A percentile compares a stretch with the other conserved stretches of the same genome.
Conservation (phyloP, 2,797 vertebrate genomes). For the Toxotes lorentzi region DNA sequence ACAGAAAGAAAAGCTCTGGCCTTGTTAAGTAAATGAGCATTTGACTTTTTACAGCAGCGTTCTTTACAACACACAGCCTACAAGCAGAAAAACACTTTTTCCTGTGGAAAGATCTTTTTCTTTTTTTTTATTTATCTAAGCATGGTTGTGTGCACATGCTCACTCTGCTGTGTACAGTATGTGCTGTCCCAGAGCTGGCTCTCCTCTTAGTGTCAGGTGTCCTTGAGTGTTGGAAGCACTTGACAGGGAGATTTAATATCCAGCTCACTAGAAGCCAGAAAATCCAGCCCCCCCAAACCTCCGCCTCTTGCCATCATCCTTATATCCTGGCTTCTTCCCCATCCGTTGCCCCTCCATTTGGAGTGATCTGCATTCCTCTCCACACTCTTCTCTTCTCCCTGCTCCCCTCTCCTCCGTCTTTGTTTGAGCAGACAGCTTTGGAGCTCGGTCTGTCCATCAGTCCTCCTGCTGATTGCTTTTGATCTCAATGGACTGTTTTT, state of each 20-base stretch:
- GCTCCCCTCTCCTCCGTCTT: slow-evolving; percentile 63
- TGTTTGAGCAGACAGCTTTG: slow-evolving; percentile 73
- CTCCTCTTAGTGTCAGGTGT: slow-evolving; percentile 87
- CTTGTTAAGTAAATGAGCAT: slow-evolving; percentile 55
- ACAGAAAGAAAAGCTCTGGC: slow-evolving; percentile 46
- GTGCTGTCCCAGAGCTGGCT: slow-evolving; percentile 69
- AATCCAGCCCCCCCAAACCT: slow-evolving; percentile 66
- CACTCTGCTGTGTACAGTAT: slow-evolving; percentile 48
- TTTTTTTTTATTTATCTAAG: slow-evolving; percentile 4
- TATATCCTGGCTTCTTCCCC: slow-evolving; percentile 76
- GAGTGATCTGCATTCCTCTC: slow-evolving; percentile 72
- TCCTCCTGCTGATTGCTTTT: slow-evolving; percentile 81
- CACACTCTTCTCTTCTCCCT: slow-evolving; percentile 38
- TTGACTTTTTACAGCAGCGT: slow-evolving; percentile 38
- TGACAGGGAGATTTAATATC: slow-evolving; percentile 95
- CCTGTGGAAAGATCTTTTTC: slow-evolving; percentile 16
- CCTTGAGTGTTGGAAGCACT: slow-evolving; percentile 91
- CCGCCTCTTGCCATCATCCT: slow-evolving; percentile 78
- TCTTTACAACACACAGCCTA: slow-evolving; percentile 30
- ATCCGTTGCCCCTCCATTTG: slow-evolving; percentile 69
- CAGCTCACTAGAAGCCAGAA: slow-evolving; percentile 88
- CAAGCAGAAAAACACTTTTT: slow-evolving; percentile 15
- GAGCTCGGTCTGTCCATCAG: slow-evolving; percentile 77
- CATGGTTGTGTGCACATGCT: slow-evolving; percentile 23
- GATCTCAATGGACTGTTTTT: slow-evolving; percentile 87